Evolutionary conservation across 2,797 vertebrate species (phyloP).

Genomic region (Dryobates pubescens): DNA sequence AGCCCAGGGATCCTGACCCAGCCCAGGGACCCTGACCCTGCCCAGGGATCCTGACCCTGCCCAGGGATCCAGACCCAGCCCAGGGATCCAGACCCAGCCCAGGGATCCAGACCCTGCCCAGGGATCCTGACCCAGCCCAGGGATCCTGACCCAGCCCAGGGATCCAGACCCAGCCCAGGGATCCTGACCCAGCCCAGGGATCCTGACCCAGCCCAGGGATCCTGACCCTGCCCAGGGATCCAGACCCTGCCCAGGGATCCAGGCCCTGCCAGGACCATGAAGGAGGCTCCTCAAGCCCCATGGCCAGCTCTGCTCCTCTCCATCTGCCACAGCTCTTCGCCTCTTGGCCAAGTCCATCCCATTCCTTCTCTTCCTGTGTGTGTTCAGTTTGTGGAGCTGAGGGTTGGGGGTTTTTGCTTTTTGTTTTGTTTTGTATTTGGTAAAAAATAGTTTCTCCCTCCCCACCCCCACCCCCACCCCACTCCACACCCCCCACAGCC

Average conservation of each 20-base stretch:
- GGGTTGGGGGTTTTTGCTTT: not conserved
- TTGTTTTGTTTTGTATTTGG: slow-evolving; percentile 1
- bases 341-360: not conserved
- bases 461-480: not conserved
- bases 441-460: slow-evolving; percentile 14
- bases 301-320: not conserved
- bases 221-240: too few species aligned
- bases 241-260: not conserved
- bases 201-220: not conserved
- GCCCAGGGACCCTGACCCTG: too few species aligned
- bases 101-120: fast-evolving
- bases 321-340: fast-evolving
- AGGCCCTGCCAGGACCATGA: not conserved
- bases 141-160: too few species aligned
- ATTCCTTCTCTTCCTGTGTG: not conserved
- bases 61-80: not conserved
- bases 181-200: not conserved
- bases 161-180: not conserved
- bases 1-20: fast-evolving
- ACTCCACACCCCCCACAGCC: not conserved
- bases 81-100: not conserved
- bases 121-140: too few species aligned
- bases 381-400: not conserved
- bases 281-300: not conserved
- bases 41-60: not conserved